Base-by-base conservation (phyloP, 2,797 vertebrate genomes). In the Alcedo quadribrachys region DNA sequence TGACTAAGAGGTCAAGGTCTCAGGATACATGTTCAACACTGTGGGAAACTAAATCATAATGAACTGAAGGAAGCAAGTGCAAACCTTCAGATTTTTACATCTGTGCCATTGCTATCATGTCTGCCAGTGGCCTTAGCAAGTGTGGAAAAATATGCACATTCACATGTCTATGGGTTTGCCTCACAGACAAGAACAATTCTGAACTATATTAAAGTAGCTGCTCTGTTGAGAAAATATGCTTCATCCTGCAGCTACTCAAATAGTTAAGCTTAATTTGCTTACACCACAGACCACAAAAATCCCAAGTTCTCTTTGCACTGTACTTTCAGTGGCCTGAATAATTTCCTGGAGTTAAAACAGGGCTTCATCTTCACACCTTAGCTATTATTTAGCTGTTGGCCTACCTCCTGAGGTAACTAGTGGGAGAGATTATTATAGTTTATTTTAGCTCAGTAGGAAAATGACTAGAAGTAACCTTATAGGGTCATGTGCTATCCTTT, bases 21-120 rank as follows among this genome's bases (percentile, higher is more conserved):
- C 32, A 48, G 15, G 15, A 69, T 54, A 16, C 2, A 10, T 7
- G 4, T 45, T 65, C 65, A 73, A 27, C 10, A 43, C 2, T 35
- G 16, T 46, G 17, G 42, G 37, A 67, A 18, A 46, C 42, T 73
- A 46, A 68, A 50, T 32, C 40, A 74, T 14, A 86, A 57, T 11
- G 8, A 67, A 75, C 9, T 25, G 25, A 65, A 83, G 24, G n/a
- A 60, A 65, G 21, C 25, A 73, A 80, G 8, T 1, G 1, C 22
- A 84, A 83, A 48, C 13, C 18, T 81, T 73, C 9, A 5, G 35
- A 37, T 45, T 78, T 43, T 53, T 53, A 32, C 6, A 21, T n/a
- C 24, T 50, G 22, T 70, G 45, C 8, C 22, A 50, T 2, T 55
- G 40, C 32, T 71, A 60, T 22, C 0, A 0, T 46, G 57, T 14